Percentiles rank a stretch among this genome's conserved stretches.
Conservation (phyloP, 2,113 vertebrate species). For the Anhinga rufa region DNA sequence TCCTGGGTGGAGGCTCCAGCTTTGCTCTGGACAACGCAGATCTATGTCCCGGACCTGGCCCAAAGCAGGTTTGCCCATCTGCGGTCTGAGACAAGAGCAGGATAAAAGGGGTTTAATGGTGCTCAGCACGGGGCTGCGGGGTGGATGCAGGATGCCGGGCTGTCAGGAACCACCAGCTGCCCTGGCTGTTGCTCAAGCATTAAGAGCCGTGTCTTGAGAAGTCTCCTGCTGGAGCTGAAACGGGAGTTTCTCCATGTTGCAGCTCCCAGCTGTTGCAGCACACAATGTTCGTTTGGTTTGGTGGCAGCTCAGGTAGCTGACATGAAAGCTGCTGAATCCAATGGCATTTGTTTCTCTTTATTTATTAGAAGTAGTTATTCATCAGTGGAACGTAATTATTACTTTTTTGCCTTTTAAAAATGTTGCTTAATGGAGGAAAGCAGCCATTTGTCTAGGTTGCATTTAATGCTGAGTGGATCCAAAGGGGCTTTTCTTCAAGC, state of each 20-base stretch:
- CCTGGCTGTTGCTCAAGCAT: neutral
- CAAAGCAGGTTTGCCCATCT: neutral
- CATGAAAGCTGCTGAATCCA: neutral
- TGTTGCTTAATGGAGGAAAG: neutral
- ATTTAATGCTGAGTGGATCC: neutral
- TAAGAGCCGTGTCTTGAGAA: fast-evolving
- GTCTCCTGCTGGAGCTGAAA: neutral
- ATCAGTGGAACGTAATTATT: conserved; percentile 26
- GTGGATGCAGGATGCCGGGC: neutral
- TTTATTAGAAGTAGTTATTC: conserved; percentile 20
- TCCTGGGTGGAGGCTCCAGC: neutral
- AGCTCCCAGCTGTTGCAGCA: neutral
- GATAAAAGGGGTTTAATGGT: neutral
- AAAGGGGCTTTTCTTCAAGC: conserved; percentile 2
- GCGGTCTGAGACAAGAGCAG: neutral
- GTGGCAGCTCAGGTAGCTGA: neutral
- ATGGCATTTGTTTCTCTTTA: neutral
- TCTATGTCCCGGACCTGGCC: neutral
- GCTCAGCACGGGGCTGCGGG: fast-evolving
- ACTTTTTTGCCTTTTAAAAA: neutral
- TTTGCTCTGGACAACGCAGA: fast-evolving
- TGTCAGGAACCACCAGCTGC: fast-evolving
- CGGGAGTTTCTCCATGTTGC: neutral
- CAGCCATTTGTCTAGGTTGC: conserved; percentile 13
- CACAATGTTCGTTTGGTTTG: neutral